phyloP scores from a whole-genome alignment of 37 sponge, comb jelly and placozoan species.

The Beroe forskalii region DNA sequence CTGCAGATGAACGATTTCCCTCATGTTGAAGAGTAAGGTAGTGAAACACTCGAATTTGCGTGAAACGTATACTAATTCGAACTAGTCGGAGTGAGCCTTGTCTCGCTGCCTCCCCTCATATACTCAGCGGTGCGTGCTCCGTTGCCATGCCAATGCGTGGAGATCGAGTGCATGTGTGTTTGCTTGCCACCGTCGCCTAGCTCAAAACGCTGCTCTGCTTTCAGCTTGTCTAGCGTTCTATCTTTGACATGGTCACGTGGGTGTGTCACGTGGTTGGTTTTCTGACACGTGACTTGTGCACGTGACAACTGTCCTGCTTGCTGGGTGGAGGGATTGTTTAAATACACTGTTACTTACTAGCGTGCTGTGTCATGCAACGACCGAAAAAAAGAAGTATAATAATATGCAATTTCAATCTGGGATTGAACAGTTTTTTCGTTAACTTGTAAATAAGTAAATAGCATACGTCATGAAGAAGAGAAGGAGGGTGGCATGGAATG shows the following conservation, averaged over 20 bases:
- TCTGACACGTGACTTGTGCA: neutral
- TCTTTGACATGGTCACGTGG: neutral
- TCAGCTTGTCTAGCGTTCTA: neutral
- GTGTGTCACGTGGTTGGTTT: neutral
- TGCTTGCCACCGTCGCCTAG: neutral
- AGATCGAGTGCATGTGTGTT: neutral
- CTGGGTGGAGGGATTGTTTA: neutral
- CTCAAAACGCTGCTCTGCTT: neutral
- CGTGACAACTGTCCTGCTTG: neutral
- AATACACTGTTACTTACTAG: too few species aligned
- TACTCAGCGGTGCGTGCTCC: neutral
- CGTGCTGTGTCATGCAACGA: too few species aligned
- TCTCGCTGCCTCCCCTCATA: neutral
- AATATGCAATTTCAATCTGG: too few species aligned
- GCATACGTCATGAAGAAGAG: too few species aligned
- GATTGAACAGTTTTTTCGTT: too few species aligned
- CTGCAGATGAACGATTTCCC: slow-evolving; percentile 99
- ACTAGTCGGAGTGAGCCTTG: neutral
- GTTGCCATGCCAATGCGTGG: neutral
- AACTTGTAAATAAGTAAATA: too few species aligned
- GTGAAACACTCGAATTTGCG: neutral
- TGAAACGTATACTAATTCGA: slow-evolving; percentile 3
- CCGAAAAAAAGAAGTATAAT: too few species aligned
- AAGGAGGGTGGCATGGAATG: too few species aligned
- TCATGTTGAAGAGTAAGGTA: slow-evolving; percentile 70